These are phyloP conservation scores for Physella acuta DNA, from an alignment of 1,140 invertebrate species.

Conservation along the genomic window DNA sequence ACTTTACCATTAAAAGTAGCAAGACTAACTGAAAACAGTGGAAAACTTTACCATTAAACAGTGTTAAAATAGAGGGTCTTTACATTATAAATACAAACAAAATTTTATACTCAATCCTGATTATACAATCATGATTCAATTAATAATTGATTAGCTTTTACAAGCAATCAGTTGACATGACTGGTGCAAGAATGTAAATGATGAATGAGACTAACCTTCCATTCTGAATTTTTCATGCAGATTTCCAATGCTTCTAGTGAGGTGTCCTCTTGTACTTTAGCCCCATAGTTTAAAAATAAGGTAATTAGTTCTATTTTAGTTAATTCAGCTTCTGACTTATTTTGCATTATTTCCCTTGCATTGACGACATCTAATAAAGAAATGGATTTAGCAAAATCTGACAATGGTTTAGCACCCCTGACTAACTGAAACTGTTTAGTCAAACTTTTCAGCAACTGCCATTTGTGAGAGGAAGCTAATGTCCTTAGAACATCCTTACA, in stretches of 20 bases:
- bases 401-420: slow-evolving; percentile 21
- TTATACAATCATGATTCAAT: too few relatives aligned
- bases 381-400: slow-evolving; percentile 36
- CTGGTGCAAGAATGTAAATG: too few relatives aligned
- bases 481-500: slow-evolving; percentile 28
- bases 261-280: slow-evolving; percentile 18
- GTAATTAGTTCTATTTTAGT: slow-evolving; percentile 27
- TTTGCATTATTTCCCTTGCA: too few relatives aligned
- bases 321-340: too few relatives aligned
- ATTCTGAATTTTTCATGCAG: slow-evolving; percentile 37
- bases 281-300: slow-evolving; percentile 30
- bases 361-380: slow-evolving; percentile 33
- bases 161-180: too few relatives aligned
- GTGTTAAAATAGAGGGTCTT: too few relatives aligned
- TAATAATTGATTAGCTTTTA: too few relatives aligned
- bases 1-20: too few relatives aligned
- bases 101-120: too few relatives aligned
- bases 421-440: slow-evolving; percentile 33
- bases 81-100: too few relatives aligned
- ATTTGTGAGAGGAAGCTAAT: slow-evolving; percentile 33
- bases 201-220: slow-evolving; percentile 12
- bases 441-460: slow-evolving; percentile 39
- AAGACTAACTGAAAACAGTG: slow-evolving; percentile 30
- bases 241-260: slow-evolving; percentile 29
- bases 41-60: too few relatives aligned